Percentiles rank a stretch among this genome's conserved stretches.
These are phyloP conservation scores for Psettodes erumei DNA, from an alignment of 2,113 vertebrate genomes.

Conservation along the genomic window DNA sequence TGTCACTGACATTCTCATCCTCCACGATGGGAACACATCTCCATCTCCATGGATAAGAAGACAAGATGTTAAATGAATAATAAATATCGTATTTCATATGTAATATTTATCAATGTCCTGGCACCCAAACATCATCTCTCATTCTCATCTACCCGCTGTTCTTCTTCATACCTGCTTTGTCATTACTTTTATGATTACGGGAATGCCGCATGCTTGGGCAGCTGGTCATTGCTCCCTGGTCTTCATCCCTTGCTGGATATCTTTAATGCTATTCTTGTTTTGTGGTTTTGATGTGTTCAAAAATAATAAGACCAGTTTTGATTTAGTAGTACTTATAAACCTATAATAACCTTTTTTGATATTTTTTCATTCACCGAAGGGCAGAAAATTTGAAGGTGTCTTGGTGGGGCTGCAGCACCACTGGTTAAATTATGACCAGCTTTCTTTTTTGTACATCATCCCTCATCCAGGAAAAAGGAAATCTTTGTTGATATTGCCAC, in stretches of 20 bases:
- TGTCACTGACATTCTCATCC: background rate
- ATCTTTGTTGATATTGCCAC: conserved; percentile 19
- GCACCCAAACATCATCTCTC: background rate
- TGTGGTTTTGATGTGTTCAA: background rate
- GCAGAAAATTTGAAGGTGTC: background rate
- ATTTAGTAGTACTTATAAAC: background rate
- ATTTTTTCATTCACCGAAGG: background rate
- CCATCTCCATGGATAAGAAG: background rate
- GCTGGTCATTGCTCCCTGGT: background rate
- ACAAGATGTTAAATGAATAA: background rate
- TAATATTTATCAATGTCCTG: background rate
- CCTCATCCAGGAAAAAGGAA: conserved; percentile 2
- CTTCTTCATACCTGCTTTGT: background rate
- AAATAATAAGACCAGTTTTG: background rate
- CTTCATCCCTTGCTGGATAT: background rate
- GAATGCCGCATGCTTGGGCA: background rate
- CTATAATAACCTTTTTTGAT: background rate
- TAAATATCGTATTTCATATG: too few relatives aligned
- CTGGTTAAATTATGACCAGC: conserved; percentile 2
- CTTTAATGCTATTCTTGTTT: background rate
- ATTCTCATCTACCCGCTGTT: background rate
- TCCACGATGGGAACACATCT: background rate
- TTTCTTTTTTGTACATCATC: conserved; percentile 8
- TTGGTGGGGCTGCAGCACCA: background rate
- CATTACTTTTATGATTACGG: background rate